These are phyloP conservation scores for Drosophila pectinifera DNA, from an alignment of 1,140 invertebrate genomes.

Conservation along the genomic window DNA sequence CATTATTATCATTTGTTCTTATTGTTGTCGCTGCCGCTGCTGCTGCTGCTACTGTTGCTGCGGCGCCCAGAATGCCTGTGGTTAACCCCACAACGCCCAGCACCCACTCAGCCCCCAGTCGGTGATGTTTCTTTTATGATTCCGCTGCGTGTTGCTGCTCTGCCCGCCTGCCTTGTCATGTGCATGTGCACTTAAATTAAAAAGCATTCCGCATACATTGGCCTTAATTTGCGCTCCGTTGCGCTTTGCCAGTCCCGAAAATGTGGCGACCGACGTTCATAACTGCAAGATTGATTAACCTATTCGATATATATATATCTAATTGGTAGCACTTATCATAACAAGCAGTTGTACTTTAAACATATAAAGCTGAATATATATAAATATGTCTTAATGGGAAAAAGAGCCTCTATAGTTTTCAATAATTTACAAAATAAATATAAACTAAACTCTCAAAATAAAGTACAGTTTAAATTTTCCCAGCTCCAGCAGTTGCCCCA, in stretches of 20 bases:
- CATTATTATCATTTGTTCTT: slow-evolving; percentile 68
- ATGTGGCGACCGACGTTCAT: slow-evolving; percentile 14
- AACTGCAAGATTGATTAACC: slow-evolving; percentile 16
- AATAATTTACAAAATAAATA: too few relatives aligned
- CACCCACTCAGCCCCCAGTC: slow-evolving; percentile 12
- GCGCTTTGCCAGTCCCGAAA: slow-evolving; percentile 22
- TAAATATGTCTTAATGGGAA: too few relatives aligned
- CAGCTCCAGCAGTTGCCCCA: too few relatives aligned
- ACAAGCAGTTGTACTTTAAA: too few relatives aligned
- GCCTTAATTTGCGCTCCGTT: slow-evolving; percentile 31
- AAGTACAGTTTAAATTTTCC: too few relatives aligned
- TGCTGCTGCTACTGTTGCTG: slow-evolving; percentile 32
- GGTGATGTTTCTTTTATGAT: slow-evolving; percentile 58
- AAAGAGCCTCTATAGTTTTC: too few relatives aligned
- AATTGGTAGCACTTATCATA: too few relatives aligned
- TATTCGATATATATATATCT: neutral
- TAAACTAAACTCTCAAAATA: too few relatives aligned
- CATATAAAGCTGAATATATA: too few relatives aligned
- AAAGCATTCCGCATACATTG: slow-evolving; percentile 50
- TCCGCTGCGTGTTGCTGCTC: slow-evolving; percentile 40
- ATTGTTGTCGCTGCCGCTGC: slow-evolving; percentile 39
- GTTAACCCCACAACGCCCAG: slow-evolving; percentile 36
- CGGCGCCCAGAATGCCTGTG: slow-evolving; percentile 47
- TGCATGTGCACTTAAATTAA: slow-evolving; percentile 66
- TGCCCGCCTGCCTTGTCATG: slow-evolving; percentile 35